These are phyloP conservation scores for Zingel zingel DNA, from an alignment of 2,113 vertebrate species.

Conservation along the genomic window DNA sequence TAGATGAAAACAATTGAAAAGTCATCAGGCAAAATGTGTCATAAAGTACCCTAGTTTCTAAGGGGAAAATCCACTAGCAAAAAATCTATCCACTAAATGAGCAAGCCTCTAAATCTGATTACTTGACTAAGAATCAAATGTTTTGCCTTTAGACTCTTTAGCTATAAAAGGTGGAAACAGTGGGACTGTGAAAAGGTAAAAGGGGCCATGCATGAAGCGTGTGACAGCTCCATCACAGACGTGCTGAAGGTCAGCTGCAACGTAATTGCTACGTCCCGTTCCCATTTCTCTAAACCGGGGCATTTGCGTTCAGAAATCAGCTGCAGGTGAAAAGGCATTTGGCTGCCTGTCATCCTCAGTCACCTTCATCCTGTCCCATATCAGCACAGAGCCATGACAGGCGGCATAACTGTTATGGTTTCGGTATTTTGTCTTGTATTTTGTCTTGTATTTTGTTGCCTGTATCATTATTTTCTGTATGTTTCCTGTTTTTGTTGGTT, in stretches of 20 bases:
- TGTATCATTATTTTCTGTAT: no score
- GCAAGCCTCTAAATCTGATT: neutral
- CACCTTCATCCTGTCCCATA: constrained; percentile 62
- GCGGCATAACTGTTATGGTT: no score
- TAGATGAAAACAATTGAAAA: constrained; percentile 32
- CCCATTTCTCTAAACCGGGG: constrained; percentile 68
- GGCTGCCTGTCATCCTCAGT: constrained; percentile 73
- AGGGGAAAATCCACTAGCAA: neutral
- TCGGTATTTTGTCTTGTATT: no score
- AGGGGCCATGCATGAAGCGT: constrained; percentile 43
- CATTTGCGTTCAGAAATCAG: constrained; percentile 59
- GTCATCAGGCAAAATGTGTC: neutral
- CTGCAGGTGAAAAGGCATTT: constrained; percentile 71
- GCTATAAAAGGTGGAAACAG: constrained; percentile 2
- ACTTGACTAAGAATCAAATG: neutral
- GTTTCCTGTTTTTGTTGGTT: no score
- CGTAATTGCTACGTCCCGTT: constrained; percentile 41
- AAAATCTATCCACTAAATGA: neutral
- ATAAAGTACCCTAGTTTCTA: neutral
- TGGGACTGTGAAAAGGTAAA: constrained; percentile 27
- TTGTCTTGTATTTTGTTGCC: no score
- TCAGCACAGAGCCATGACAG: constrained; percentile 23
- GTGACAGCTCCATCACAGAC: constrained; percentile 65
- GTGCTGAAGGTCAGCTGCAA: constrained; percentile 70
- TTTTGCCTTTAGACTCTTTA: neutral